Conservation (phyloP, 2,888 invertebrate species). For the Temnothorax unifasciatus region DNA sequence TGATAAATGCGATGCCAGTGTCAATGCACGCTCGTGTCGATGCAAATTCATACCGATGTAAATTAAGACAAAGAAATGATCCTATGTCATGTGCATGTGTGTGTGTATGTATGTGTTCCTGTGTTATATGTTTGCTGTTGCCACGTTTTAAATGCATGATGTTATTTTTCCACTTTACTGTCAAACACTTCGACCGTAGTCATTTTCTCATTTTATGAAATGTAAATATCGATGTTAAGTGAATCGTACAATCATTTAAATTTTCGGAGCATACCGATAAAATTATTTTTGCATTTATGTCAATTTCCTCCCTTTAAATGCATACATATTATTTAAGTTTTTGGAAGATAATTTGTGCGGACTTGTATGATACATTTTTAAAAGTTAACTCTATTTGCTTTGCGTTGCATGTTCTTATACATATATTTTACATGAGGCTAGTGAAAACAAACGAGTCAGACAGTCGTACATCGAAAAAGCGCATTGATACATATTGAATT, state of each 20-base stretch:
- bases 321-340: neutral
- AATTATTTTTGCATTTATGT: neutral
- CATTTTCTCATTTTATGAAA: too few species aligned
- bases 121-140: neutral
- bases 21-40: conserved; percentile 1
- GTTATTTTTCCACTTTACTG: conserved; percentile 17
- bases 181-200: neutral
- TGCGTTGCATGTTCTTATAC: neutral
- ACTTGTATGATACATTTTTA: neutral
- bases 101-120: neutral
- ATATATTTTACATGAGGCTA: neutral
- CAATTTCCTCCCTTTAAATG: neutral
- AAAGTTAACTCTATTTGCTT: neutral
- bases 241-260: neutral
- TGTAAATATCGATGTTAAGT: too few species aligned
- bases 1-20: conserved; percentile 23
- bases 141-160: neutral
- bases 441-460: neutral
- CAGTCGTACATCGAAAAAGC: neutral
- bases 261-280: neutral
- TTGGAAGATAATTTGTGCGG: neutral
- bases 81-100: neutral
- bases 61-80: conserved; percentile 17
- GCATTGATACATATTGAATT: neutral
- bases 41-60: conserved; percentile 30